Conservation (phyloP, 2,113 vertebrate species). For the Solea solea region DNA sequence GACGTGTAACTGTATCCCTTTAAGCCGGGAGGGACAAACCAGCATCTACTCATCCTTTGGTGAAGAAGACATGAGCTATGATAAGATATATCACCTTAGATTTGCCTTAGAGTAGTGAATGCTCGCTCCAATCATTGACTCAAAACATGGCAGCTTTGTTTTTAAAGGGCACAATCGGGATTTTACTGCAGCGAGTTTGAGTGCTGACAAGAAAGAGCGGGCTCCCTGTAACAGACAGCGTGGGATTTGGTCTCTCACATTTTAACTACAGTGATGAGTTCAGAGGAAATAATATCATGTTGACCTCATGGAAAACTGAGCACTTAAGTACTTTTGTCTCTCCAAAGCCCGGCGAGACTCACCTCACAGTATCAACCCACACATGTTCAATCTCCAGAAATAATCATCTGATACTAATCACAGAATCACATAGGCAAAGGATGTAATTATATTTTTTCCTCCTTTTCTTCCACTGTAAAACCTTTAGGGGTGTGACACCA, state of each 20-base stretch:
- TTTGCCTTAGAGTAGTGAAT: conserved; percentile 39
- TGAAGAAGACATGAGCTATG: conserved; percentile 40
- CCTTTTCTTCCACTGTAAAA: conserved; percentile 82
- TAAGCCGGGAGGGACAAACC: conserved; percentile 19
- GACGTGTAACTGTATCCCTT: conserved; percentile 57
- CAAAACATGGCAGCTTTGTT: conserved; percentile 8
- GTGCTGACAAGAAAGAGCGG: conserved; percentile 64
- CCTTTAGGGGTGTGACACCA: conserved; percentile 85
- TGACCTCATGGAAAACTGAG: conserved; percentile 78
- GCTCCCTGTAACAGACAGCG: conserved; percentile 56
- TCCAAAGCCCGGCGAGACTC: conserved; percentile 79
- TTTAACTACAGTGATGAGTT: conserved; percentile 84
- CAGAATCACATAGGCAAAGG: conserved; percentile 87
- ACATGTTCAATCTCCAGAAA: conserved; percentile 81
- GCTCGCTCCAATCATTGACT: conserved; percentile 12
- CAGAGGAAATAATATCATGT: conserved; percentile 71
- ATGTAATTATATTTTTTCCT: conserved; percentile 90
- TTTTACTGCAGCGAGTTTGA: conserved; percentile 56
- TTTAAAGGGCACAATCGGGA: conserved; percentile 41
- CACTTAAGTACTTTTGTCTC: conserved; percentile 86
- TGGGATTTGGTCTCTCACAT: conserved; percentile 78
- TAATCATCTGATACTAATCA: conserved; percentile 82
- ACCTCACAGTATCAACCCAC: conserved; percentile 81
- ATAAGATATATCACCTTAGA: conserved; percentile 59
- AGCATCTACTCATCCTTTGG: conserved; percentile 51